These are phyloP conservation scores for Epinotia bilunana DNA, from an alignment of 2,888 invertebrate genomes.

Conservation along the genomic window DNA sequence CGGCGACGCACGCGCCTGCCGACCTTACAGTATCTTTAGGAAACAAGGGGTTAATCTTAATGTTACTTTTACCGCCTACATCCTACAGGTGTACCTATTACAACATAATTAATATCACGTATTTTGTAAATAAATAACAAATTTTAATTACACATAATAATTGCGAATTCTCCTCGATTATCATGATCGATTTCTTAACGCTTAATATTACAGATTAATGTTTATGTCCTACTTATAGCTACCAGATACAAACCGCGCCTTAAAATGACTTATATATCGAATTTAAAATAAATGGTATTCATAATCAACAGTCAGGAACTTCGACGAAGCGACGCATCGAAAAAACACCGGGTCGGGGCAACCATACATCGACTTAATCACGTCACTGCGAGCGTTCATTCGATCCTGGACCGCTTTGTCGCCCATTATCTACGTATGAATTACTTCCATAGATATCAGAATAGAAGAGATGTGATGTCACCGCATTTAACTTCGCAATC, in stretches of 20 bases:
- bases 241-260: slow-evolving; percentile 31
- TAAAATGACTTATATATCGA: slow-evolving; percentile 26
- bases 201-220: slow-evolving; percentile 25
- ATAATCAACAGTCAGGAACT: slow-evolving; percentile 23
- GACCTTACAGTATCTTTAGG: slow-evolving; percentile 16
- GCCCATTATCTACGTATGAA: not conserved
- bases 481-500: not conserved
- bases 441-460: not conserved
- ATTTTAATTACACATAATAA: slow-evolving; percentile 38
- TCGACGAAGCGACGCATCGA: slow-evolving; percentile 17
- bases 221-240: slow-evolving; percentile 30
- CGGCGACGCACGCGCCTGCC: not conserved
- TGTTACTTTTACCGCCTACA: slow-evolving; percentile 28
- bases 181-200: slow-evolving; percentile 22
- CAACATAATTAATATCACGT: slow-evolving; percentile 45
- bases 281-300: slow-evolving; percentile 32
- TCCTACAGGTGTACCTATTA: slow-evolving; percentile 35
- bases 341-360: slow-evolving; percentile 1
- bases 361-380: slow-evolving; percentile 1
- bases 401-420: not conserved
- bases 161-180: slow-evolving; percentile 22
- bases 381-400: not conserved
- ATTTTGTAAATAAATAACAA: slow-evolving; percentile 45
- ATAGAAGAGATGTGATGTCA: not conserved
- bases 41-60: slow-evolving; percentile 19